Conservation (phyloP, 2,113 vertebrate species). For the Glareola pratincola region DNA sequence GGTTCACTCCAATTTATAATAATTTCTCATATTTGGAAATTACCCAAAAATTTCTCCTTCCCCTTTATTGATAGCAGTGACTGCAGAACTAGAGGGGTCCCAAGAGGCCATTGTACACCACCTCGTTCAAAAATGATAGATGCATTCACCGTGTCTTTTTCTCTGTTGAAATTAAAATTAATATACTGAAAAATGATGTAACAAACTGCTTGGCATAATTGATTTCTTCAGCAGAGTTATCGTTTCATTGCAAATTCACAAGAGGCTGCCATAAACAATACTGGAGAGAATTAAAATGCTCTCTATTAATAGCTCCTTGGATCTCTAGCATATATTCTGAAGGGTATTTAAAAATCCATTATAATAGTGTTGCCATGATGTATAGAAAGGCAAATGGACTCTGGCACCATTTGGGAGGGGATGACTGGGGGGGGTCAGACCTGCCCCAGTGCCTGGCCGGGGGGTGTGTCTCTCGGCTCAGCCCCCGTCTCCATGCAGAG, state of each 20-base stretch:
- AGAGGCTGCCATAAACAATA: neutral
- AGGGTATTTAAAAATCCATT: neutral
- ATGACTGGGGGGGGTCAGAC: neutral
- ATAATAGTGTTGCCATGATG: fast-evolving
- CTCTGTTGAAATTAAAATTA: neutral
- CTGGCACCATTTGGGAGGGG: neutral
- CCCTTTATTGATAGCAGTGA: neutral
- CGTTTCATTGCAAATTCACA: neutral
- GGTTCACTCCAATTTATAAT: neutral
- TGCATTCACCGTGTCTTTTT: neutral
- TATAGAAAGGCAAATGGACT: neutral
- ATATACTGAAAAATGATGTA: neutral
- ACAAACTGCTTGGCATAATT: neutral
- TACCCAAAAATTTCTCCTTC: neutral
- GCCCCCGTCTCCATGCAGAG: neutral
- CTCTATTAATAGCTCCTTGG: neutral
- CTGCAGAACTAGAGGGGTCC: neutral
- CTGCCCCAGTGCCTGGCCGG: fast-evolving
- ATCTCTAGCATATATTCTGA: neutral
- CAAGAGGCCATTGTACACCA: neutral
- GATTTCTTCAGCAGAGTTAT: constrained; percentile 28
- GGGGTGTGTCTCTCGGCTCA: neutral
- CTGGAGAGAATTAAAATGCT: neutral
- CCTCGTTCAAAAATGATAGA: neutral
- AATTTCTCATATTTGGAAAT: neutral